These are phyloP conservation scores for Porites australiensis DNA, from an alignment of 64 coral and sea anemone species.

Conservation along the genomic window DNA sequence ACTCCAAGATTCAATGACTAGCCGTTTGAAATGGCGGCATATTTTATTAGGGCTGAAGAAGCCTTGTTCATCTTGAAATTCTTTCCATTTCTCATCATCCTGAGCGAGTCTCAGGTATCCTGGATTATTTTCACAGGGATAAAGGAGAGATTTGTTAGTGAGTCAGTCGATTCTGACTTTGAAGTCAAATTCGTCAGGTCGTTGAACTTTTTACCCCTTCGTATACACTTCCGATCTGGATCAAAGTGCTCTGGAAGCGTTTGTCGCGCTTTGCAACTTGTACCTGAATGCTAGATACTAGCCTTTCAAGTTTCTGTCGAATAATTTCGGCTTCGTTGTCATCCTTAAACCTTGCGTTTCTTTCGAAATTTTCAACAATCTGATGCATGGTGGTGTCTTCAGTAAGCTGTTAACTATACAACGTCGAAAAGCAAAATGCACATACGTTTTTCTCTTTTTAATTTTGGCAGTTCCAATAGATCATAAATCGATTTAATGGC, in stretches of 20 bases:
- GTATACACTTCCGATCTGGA: constrained; percentile 36
- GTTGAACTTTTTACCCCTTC: constrained; percentile 12
- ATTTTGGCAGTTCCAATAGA: too few species aligned
- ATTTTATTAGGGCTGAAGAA: constrained; percentile 4
- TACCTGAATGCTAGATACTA: background rate
- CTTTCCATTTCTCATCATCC: background rate
- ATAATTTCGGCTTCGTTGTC: background rate
- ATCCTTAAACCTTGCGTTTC: background rate
- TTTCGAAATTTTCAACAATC: background rate
- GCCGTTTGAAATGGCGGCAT: constrained; percentile 7
- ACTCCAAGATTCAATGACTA: background rate
- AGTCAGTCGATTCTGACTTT: background rate
- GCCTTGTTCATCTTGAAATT: constrained; percentile 2
- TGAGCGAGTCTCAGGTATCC: background rate
- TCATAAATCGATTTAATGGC: too few species aligned
- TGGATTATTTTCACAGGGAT: background rate
- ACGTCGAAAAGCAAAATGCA: too few species aligned
- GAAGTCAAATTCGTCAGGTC: constrained; percentile 27
- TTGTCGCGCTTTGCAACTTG: background rate
- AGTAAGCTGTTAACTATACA: too few species aligned
- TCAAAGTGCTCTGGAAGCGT: background rate
- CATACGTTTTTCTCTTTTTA: too few species aligned
- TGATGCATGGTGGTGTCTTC: background rate
- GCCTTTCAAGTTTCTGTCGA: background rate
- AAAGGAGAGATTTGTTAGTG: background rate